These are phyloP conservation scores for Eclectus roratus DNA, from an alignment of 2,113 vertebrate genomes.

Conservation along the genomic window DNA sequence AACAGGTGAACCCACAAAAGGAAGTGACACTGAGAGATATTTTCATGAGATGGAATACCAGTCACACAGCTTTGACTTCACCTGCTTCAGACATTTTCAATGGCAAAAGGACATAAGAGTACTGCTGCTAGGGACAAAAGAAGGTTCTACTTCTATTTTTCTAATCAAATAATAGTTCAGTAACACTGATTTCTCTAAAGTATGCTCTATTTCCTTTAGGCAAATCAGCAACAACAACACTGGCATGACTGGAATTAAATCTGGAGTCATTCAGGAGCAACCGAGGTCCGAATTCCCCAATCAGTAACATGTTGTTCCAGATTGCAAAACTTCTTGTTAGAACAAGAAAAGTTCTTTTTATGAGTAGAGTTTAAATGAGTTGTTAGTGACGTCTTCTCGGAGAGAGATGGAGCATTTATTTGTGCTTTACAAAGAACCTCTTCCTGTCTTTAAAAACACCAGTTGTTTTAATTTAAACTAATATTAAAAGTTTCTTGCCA, in stretches of 20 bases:
- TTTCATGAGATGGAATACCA: background rate
- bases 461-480: slow-evolving; percentile 19
- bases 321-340: slow-evolving; percentile 9
- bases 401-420: slow-evolving; percentile 8
- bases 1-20: slow-evolving; percentile 36
- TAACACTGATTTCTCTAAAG: background rate
- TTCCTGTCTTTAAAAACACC: background rate
- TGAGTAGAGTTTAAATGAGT: slow-evolving; percentile 13
- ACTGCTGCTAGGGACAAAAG: background rate
- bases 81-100: background rate
- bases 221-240: background rate
- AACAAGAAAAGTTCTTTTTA: slow-evolving; percentile 30
- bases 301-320: slow-evolving; percentile 28
- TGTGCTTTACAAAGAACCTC: slow-evolving; percentile 43
- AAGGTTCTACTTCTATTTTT: background rate
- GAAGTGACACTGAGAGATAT: background rate
- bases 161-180: slow-evolving; percentile 1
- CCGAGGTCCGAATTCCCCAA: slow-evolving; percentile 26
- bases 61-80: slow-evolving; percentile 11
- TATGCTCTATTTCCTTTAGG: background rate
- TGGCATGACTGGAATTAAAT: slow-evolving; percentile 5
- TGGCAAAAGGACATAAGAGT: background rate
- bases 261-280: slow-evolving; percentile 55
- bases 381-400: slow-evolving; percentile 47
- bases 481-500: background rate